A percentile compares a stretch with the other conserved stretches of the same genome.
phyloP scores from a whole-genome alignment of 2,113 vertebrate genomes.

The Nanorana parkeri region DNA sequence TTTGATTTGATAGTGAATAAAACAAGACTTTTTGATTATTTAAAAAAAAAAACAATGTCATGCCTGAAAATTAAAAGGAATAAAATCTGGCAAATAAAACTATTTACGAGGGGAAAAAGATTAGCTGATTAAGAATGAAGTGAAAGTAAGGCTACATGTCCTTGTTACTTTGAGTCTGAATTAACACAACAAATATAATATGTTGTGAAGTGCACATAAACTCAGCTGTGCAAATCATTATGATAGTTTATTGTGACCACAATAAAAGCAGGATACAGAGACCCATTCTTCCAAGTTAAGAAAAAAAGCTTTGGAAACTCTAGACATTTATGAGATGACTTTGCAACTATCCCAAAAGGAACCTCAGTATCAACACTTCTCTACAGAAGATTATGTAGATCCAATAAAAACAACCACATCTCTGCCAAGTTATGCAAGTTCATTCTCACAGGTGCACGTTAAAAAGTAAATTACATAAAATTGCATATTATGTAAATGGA shows the following conservation, averaged over 20 bases:
- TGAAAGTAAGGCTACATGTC: slow-evolving; percentile 4
- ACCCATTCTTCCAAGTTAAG: slow-evolving; percentile 8
- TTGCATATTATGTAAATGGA: slow-evolving; percentile 30
- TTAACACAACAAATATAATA: neutral
- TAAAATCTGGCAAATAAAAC: slow-evolving; percentile 9
- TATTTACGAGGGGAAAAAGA: neutral
- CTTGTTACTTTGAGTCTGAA: neutral
- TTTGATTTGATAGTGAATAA: neutral
- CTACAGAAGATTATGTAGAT: neutral
- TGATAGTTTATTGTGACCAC: neutral
- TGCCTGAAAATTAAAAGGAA: slow-evolving; percentile 6
- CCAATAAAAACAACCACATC: slow-evolving; percentile 13
- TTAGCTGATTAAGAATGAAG: slow-evolving; percentile 3
- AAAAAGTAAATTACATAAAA: slow-evolving; percentile 13
- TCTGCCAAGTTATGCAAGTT: neutral
- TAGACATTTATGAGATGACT: slow-evolving; percentile 25
- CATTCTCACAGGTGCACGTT: slow-evolving; percentile 31
- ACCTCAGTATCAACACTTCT: neutral
- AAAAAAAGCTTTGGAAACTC: slow-evolving; percentile 13
- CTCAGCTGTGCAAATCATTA: slow-evolving; percentile 12
- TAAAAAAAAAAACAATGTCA: neutral
- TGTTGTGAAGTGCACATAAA: slow-evolving; percentile 4
- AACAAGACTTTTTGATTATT: neutral
- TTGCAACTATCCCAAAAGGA: slow-evolving; percentile 30
- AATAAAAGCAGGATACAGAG: slow-evolving; percentile 6